Conservation (phyloP, 1,140 invertebrate species). For the Muscidifurax raptorellus region DNA sequence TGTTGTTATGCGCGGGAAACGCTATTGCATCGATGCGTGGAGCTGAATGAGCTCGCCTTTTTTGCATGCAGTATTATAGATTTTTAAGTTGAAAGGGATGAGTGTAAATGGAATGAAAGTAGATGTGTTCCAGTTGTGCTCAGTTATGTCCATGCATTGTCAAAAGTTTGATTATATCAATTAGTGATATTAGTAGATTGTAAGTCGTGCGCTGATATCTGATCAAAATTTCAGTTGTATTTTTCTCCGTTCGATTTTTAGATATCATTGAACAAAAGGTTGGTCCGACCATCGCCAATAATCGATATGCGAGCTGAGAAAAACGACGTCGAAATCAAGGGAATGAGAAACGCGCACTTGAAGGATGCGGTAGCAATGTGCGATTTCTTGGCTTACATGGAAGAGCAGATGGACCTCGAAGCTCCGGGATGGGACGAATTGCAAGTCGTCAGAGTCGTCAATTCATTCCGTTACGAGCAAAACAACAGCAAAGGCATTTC, state of each 20-base stretch:
- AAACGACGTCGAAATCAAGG: constrained; percentile 88
- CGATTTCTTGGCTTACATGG: constrained; percentile 91
- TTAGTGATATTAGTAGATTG: too few relatives aligned
- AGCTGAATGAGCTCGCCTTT: too few relatives aligned
- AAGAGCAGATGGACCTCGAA: constrained; percentile 76
- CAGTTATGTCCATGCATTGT: too few relatives aligned
- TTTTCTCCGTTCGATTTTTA: constrained; percentile 26
- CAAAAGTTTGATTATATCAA: too few relatives aligned
- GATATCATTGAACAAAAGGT: constrained; percentile 76
- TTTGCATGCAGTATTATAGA: too few relatives aligned
- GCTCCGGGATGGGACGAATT: constrained; percentile 81
- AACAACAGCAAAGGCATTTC: constrained; percentile 82
- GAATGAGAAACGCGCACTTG: constrained; percentile 91
- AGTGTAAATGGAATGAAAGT: too few relatives aligned
- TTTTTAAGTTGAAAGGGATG: too few relatives aligned
- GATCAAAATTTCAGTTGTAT: too few relatives aligned
- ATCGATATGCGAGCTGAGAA: constrained; percentile 88
- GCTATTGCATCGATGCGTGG: too few relatives aligned
- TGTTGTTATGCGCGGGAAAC: too few relatives aligned
- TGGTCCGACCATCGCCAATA: constrained; percentile 83
- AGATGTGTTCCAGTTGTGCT: too few relatives aligned
- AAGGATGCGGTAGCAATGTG: constrained; percentile 93
- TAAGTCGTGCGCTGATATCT: too few relatives aligned
- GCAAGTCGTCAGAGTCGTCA: constrained; percentile 80
- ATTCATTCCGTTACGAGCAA: constrained; percentile 83